These are phyloP conservation scores for Dolomedes plantarius DNA, from an alignment of 2,888 invertebrate genomes.

Conservation along the genomic window DNA sequence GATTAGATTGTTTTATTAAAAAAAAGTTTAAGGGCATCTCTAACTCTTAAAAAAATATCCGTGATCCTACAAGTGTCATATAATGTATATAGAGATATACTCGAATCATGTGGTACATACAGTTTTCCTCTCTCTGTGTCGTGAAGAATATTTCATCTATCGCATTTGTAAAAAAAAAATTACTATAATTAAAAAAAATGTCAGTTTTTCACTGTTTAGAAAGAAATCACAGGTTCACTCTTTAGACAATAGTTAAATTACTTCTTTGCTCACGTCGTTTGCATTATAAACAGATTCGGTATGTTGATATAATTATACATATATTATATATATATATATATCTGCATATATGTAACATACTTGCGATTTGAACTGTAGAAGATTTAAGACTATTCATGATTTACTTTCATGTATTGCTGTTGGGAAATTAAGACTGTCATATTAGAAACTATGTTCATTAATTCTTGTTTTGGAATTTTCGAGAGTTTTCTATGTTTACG, in stretches of 20 bases:
- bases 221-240: conserved; percentile 18
- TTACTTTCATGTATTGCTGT: background rate
- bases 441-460: too few species aligned
- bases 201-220: conserved; percentile 45
- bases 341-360: background rate
- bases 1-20: too few species aligned
- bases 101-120: conserved; percentile 32
- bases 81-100: conserved; percentile 50
- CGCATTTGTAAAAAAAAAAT: conserved; percentile 53
- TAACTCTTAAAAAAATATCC: conserved; percentile 22
- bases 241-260: conserved; percentile 23
- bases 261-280: conserved; percentile 23
- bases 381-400: background rate
- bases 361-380: background rate
- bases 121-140: conserved; percentile 52
- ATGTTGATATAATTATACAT: conserved; percentile 1
- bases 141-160: conserved; percentile 48
- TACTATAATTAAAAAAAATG: conserved; percentile 27
- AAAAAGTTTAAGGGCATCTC: background rate
- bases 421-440: background rate
- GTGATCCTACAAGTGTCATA: conserved; percentile 63
- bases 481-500: too few species aligned
- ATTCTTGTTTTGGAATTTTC: too few species aligned
- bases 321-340: conserved; percentile 2
- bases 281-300: background rate